Base-by-base conservation (phyloP, 1,140 invertebrate species). In the Heliconius himera region DNA sequence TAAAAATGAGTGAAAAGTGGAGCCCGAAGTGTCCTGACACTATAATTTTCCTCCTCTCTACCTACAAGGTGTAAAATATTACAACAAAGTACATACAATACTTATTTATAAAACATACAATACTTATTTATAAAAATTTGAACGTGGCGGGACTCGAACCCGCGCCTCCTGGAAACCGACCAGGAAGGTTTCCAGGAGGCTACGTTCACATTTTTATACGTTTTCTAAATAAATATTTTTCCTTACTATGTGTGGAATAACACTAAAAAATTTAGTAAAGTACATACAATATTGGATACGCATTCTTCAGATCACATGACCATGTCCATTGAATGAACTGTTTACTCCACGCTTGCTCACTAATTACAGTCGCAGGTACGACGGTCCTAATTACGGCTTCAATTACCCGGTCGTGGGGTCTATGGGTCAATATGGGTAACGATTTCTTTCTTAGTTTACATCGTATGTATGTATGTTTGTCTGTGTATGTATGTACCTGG, bases 301-400 rank as follows among this genome's bases (percentile, higher is more conserved):
- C 60, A 26, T 29, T 66, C 22, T 66, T 66, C 60, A 66, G 60
- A 11, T 66, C 60, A 29, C 22, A 29, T 66, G 60, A 66, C 26
- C 22, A n/a, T n/a, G 60, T 22, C 4, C 11, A 9, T 66, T 16
- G 60, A 66, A 66, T 29, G 60, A 66, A 29, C 60, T 70, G 74
- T 76, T 76, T 76, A 36, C 74, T 36, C 41, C 74, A 49, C 41
- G 36, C 56, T 49, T 18, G 49, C 46, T 76, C 41, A 70, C 74
- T 76, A 76, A 76, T 76, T 76, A 76, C 26, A 16, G 6, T 66
- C 36, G 41, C 74, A 76, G 74, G 74, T 76, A 76, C 74, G 60
- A 46, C 33, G 74, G 4, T 76, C 38, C 22, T 70, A 70, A 76
- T 70, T 76, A 22, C 74, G 74, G 26, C 74, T 76, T 70, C 74